Base-by-base conservation (phyloP, 2,797 vertebrate genomes). In the Phoebastria nigripes region DNA sequence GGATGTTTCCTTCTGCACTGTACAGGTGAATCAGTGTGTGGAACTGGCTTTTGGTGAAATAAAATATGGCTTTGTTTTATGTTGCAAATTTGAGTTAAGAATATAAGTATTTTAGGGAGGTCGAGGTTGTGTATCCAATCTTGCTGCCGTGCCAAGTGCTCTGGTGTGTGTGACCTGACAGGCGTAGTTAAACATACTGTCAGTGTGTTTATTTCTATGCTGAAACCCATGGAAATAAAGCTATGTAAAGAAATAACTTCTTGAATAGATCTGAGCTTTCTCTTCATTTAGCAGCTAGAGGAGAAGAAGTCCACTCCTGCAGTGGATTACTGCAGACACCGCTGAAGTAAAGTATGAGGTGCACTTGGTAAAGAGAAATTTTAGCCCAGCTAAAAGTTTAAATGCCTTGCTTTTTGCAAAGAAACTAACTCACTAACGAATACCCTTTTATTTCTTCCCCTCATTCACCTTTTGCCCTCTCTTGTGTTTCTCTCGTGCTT, bases 381-480 rank as follows among this genome's bases (percentile, higher is more conserved):
- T 61, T 41, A 85, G 71, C 69, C 54, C n/a, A 59, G 67, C 78
- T 90, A 42, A 42, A 85, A 76, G 51, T 88, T 82, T 69, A 46
- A 91, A 54, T 88, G 89, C 94, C 92, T 96, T 90, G 95, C 90
- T 96, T 96, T 92, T 90, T 95, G 81, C 73, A 54, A 31, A 86
- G 67, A 87, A 83, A 83, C 86, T 89, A 92, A 94, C 89, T 78
- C 67, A 94, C 92, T 96, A 96, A 97, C 95, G 89, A 86, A 51
- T 58, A 63, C 73, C 70, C 80, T 82, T 78, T 95, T 74, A 58
- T 90, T 96, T 96, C 94, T 98, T 93, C 96, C 89, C 94, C 92
- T 88, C 79, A 22, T 94, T 97, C 80, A 97, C 76, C 63, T 97
- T 95, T 87, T 97, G 80, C 87, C 87, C 95, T 97, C 94, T 97